Conservation (phyloP, 2,888 invertebrate species). For the Hemicrepidius hirtus region DNA sequence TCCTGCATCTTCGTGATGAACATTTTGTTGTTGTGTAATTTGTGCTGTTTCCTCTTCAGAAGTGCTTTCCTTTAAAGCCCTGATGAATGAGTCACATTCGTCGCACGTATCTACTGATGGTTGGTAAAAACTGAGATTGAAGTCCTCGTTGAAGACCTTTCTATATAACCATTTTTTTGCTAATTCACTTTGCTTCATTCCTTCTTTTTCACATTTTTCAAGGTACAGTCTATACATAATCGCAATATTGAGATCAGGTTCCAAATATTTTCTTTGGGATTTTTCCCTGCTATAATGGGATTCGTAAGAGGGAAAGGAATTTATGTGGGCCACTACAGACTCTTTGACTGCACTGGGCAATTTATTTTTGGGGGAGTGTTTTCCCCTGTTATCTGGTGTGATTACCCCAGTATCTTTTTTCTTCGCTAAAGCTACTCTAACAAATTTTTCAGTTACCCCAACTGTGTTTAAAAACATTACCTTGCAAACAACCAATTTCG, state of each 20-base stretch:
- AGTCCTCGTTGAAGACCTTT: constrained; percentile 2
- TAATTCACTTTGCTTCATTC: neutral
- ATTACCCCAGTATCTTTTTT: neutral
- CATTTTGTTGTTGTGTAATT: neutral
- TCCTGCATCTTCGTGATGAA: neutral
- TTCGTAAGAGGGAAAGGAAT: constrained; percentile 13
- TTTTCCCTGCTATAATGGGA: constrained; percentile 6
- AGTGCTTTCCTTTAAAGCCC: neutral
- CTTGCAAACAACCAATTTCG: neutral
- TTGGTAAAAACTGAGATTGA: neutral
- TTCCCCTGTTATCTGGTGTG: neutral
- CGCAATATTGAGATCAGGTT: neutral
- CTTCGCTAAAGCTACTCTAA: neutral
- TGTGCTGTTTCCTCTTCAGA: neutral
- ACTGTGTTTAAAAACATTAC: constrained; percentile 8
- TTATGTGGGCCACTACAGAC: constrained; percentile 7
- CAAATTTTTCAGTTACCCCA: neutral
- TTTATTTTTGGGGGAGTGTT: neutral
- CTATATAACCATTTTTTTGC: constrained; percentile 8
- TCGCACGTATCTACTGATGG: neutral
- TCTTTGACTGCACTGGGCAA: neutral
- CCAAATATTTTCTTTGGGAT: neutral
- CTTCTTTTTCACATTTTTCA: neutral
- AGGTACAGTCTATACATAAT: neutral
- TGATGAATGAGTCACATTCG: neutral